These are phyloP conservation scores for Synodontis membranacea DNA, from an alignment of 2,113 vertebrate species.

Conservation along the genomic window DNA sequence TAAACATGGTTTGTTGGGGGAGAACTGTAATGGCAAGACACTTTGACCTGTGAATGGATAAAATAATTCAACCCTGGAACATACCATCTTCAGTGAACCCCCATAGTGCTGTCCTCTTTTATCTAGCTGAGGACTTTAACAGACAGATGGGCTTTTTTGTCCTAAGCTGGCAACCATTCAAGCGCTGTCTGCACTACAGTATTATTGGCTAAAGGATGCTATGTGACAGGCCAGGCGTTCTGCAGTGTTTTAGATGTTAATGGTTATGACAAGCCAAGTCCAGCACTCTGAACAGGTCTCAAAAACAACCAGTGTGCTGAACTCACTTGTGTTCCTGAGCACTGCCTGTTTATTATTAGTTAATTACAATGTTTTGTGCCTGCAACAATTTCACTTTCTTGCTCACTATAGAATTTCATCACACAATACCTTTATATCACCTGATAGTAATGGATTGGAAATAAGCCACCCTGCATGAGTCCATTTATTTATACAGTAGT, in stretches of 20 bases:
- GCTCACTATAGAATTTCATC: background rate
- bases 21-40: background rate
- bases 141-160: constrained; percentile 39
- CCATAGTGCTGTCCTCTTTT: constrained; percentile 11
- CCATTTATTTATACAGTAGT: background rate
- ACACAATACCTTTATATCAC: background rate
- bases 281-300: background rate
- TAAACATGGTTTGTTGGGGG: background rate
- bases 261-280: constrained; percentile 15
- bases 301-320: background rate
- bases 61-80: background rate
- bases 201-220: constrained; percentile 33
- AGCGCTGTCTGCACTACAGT: constrained; percentile 25
- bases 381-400: background rate
- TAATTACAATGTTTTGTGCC: background rate
- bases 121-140: constrained; percentile 8
- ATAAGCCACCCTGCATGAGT: background rate
- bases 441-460: background rate
- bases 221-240: constrained; percentile 26
- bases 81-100: background rate
- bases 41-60: background rate
- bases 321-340: background rate
- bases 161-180: constrained; percentile 23
- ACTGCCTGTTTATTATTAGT: background rate
- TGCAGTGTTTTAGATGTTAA: constrained; percentile 31